Evolutionary conservation across 2,888 invertebrate species (phyloP).

Genomic region (Lacanobia oleracea): DNA sequence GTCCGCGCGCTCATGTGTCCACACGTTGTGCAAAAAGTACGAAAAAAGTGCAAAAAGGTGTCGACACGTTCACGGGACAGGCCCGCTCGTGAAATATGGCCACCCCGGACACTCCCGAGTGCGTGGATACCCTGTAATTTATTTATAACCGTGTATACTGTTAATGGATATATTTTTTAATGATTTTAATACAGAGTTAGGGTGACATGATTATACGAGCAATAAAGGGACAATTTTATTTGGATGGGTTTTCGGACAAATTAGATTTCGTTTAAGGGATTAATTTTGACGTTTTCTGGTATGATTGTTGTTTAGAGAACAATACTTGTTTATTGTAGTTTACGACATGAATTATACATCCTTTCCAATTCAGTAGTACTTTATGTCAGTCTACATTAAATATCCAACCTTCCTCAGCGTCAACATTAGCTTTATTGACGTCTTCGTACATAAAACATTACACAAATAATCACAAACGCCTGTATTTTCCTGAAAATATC

Average conservation of each 20-base stretch:
- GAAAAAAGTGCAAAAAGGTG: slow-evolving; percentile 76
- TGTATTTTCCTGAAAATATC: slow-evolving; percentile 34
- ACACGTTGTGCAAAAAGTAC: slow-evolving; percentile 70
- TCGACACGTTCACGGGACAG: slow-evolving; percentile 76
- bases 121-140: slow-evolving; percentile 75
- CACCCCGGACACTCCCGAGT: slow-evolving; percentile 67
- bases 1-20: slow-evolving; percentile 70
- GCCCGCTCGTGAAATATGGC: slow-evolving; percentile 81
- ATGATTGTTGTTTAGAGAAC: background rate
- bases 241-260: slow-evolving; percentile 52
- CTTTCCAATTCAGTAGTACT: background rate
- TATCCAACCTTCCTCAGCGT: slow-evolving; percentile 1
- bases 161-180: slow-evolving; percentile 76
- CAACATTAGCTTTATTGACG: slow-evolving; percentile 32
- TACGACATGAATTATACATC: background rate
- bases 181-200: slow-evolving; percentile 70
- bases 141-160: slow-evolving; percentile 75
- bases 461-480: slow-evolving; percentile 31
- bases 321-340: slow-evolving; percentile 3
- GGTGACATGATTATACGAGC: slow-evolving; percentile 67
- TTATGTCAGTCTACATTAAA: background rate
- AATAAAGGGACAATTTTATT: slow-evolving; percentile 64
- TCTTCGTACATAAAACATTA: slow-evolving; percentile 35
- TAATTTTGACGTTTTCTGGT: slow-evolving; percentile 34
- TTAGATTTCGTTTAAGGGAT: slow-evolving; percentile 52